These are phyloP conservation scores for Engystomops pustulosus DNA, from an alignment of 2,113 vertebrate species.

Conservation along the genomic window DNA sequence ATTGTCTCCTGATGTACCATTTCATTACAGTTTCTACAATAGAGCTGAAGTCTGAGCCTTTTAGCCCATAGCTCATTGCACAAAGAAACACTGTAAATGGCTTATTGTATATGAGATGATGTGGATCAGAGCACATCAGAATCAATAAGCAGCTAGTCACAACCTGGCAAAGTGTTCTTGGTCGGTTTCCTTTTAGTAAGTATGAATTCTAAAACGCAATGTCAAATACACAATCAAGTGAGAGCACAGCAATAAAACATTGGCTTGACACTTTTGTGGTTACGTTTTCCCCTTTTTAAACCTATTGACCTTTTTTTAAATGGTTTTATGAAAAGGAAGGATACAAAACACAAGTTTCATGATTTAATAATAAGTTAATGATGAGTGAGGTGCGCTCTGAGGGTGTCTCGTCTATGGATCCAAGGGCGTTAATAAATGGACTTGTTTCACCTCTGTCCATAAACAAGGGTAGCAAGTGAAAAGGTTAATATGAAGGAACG, in stretches of 20 bases:
- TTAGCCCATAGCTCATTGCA: slow-evolving; percentile 75
- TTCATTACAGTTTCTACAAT: slow-evolving; percentile 77
- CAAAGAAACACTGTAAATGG: slow-evolving; percentile 71
- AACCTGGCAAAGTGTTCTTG: slow-evolving; percentile 65
- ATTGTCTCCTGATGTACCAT: slow-evolving; percentile 80
- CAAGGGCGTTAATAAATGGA: slow-evolving; percentile 10
- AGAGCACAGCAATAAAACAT: slow-evolving; percentile 53
- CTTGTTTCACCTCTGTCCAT: neutral
- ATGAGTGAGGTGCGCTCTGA: neutral
- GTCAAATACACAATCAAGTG: slow-evolving; percentile 58
- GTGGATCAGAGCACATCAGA: slow-evolving; percentile 70
- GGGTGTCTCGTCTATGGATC: neutral
- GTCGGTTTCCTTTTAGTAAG: slow-evolving; percentile 64
- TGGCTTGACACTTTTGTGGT: slow-evolving; percentile 57
- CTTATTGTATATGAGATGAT: slow-evolving; percentile 76
- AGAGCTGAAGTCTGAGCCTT: slow-evolving; percentile 69
- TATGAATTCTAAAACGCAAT: slow-evolving; percentile 56
- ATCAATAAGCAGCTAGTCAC: slow-evolving; percentile 73
- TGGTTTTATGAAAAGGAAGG: slow-evolving; percentile 49
- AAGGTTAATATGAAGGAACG: neutral
- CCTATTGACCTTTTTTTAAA: slow-evolving; percentile 55
- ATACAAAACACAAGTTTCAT: slow-evolving; percentile 26
- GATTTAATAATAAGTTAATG: slow-evolving; percentile 35
- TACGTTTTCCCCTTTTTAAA: slow-evolving; percentile 37
- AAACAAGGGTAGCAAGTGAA: slow-evolving; percentile 11